Conservation (phyloP, 2,113 vertebrate genomes). For the Oreochromis niloticus region DNA sequence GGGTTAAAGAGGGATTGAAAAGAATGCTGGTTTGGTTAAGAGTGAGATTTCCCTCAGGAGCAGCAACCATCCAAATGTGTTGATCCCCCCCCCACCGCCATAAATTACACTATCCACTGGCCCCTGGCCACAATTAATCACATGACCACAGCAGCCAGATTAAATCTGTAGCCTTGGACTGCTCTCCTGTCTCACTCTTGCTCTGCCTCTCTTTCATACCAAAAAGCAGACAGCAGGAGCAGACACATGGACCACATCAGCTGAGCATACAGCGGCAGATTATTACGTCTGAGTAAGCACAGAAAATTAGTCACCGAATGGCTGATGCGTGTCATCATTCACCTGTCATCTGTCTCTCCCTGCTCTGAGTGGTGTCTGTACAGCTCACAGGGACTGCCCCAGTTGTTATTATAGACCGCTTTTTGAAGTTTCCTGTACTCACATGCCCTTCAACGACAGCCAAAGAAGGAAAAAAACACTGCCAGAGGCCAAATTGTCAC, state of each 20-base stretch:
- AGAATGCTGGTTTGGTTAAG: constrained; percentile 54
- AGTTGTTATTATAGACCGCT: not conserved
- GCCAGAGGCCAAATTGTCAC: not conserved
- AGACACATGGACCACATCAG: not conserved
- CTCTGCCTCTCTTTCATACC: constrained; percentile 21
- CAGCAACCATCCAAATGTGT: constrained; percentile 65
- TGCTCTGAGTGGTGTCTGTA: not conserved
- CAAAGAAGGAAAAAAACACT: not conserved
- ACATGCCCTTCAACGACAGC: not conserved
- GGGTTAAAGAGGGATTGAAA: constrained; percentile 7
- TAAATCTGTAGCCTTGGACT: constrained; percentile 74
- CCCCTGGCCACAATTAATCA: constrained; percentile 70
- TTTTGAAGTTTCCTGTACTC: not conserved
- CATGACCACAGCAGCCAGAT: constrained; percentile 70
- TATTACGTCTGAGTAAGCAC: not conserved
- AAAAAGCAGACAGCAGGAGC: not conserved
- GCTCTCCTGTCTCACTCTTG: constrained; percentile 48
- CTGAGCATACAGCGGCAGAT: not conserved
- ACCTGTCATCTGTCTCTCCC: constrained; percentile 7
- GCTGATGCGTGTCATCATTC: constrained; percentile 1
- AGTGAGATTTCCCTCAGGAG: constrained; percentile 68
- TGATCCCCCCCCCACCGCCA: constrained; percentile 47
- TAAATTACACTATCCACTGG: constrained; percentile 71
- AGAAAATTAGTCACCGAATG: constrained; percentile 3
- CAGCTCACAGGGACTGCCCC: not conserved